phyloP scores from a whole-genome alignment of 2,797 vertebrate genomes.

The Babyrousa celebensis region DNA sequence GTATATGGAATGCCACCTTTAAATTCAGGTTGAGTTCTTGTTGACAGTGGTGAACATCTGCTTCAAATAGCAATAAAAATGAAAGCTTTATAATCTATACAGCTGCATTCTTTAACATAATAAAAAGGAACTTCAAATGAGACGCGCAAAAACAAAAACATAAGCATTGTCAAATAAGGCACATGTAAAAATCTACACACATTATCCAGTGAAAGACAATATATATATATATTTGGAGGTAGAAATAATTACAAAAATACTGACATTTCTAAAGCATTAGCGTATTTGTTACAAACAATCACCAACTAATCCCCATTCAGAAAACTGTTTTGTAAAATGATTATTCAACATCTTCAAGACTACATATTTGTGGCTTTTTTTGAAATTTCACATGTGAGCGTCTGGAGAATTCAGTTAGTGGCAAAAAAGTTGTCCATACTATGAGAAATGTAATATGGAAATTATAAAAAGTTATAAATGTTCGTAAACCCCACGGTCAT shows the following conservation, averaged over 20 bases:
- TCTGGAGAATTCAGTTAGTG: conserved; percentile 86
- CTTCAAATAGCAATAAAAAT: conserved; percentile 86
- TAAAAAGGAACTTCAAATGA: conserved; percentile 88
- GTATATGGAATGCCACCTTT: conserved; percentile 84
- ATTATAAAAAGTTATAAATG: conserved; percentile 92
- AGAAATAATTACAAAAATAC: conserved; percentile 95
- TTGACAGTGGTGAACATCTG: conserved; percentile 87
- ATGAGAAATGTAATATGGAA: conserved; percentile 89
- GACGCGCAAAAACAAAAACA: conserved; percentile 88
- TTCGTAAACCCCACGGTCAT: conserved; percentile 88
- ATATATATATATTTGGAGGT: conserved; percentile 92
- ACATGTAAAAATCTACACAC: conserved; percentile 92
- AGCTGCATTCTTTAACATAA: conserved; percentile 89
- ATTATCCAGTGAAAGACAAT: conserved; percentile 93
- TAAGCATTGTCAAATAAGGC: conserved; percentile 92
- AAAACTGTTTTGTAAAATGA: conserved; percentile 90
- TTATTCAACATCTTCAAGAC: conserved; percentile 87
- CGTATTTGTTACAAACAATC: conserved; percentile 91
- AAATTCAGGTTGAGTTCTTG: conserved; percentile 83
- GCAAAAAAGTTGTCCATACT: conserved; percentile 88
- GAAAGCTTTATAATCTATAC: conserved; percentile 79
- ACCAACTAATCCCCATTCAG: conserved; percentile 89
- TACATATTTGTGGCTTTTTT: conserved; percentile 82
- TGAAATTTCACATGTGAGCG: conserved; percentile 84
- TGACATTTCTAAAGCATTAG: conserved; percentile 92